These are phyloP conservation scores for Calonectris borealis DNA, from an alignment of 2,113 vertebrate species.

Conservation along the genomic window DNA sequence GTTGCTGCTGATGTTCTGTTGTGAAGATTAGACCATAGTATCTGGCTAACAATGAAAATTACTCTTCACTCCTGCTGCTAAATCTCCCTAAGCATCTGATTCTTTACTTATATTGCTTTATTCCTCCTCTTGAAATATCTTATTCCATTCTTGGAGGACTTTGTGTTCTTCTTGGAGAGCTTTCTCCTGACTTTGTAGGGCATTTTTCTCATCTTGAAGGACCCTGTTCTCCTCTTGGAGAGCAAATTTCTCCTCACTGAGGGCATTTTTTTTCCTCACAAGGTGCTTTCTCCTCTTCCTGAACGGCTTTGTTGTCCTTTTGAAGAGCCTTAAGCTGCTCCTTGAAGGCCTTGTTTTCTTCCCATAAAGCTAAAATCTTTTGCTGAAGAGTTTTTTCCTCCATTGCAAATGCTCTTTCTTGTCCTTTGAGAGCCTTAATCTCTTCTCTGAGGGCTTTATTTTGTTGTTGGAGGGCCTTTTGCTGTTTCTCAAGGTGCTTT, in stretches of 20 bases:
- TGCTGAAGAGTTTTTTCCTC: slow-evolving; percentile 10
- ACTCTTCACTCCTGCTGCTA: background rate
- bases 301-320: background rate
- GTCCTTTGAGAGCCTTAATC: background rate
- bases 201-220: background rate
- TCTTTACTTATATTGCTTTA: background rate
- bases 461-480: background rate
- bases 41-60: background rate
- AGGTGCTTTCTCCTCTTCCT: background rate
- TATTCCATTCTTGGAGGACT: background rate
- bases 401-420: slow-evolving; percentile 16
- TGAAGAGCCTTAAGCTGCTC: background rate
- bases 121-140: background rate
- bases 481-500: background rate
- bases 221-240: background rate
- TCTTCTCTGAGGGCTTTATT: slow-evolving; percentile 12
- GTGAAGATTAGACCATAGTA: background rate
- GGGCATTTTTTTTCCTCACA: background rate
- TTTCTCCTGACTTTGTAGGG: background rate
- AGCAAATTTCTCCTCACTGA: slow-evolving; percentile 2
- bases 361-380: background rate
- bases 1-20: background rate
- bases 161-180: background rate
- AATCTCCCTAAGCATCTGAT: background rate
- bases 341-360: slow-evolving; percentile 33